Evolutionary conservation across 2,113 vertebrate species (phyloP), one percentile per base, ranked within the genome.

Genomic region (Crotophaga sulcirostris): DNA sequence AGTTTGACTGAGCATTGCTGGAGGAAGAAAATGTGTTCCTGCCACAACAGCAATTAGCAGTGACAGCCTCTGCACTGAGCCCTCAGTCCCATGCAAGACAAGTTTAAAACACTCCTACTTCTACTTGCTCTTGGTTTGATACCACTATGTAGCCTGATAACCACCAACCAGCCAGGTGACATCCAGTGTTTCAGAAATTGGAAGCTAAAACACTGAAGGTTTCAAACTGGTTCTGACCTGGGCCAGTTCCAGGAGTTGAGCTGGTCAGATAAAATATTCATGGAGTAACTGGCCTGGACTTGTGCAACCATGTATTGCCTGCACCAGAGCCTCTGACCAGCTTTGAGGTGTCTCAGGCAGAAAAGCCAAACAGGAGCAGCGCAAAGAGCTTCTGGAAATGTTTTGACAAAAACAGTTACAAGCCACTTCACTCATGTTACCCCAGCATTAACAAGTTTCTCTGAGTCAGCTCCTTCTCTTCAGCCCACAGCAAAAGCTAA

Each of bases 251-350:
- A 64, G 38, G 3, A 40, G 25, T 58, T 63, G 45, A 63, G 63
- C 28, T 51, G 28, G 20, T 6, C n/a, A 47, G 29, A 19, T 70
- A 36, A 89, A 87, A 24, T 45, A 59, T 16, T 58, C 12, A 9
- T 2, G 4, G 26, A 60, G 3, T 40, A 49, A 49, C 58, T 20
- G 33, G 33, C 18, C 40, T 52, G 55, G 45, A 38, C 14, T 49
- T 5, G 2, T 2, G 13, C 6, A 34, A 12, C 38, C 2, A 70
- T 1, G 5, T 17, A 49, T 49, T 19, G 18, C 36, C 49, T 52
- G 38, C 24, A 33, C 34, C 42, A 70, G 23, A 84, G 18, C 33
- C 15, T 47, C 51, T 13, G 9, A 33, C 42, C 36, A 31, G 29
- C 60, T 18, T n/a, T 9, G 55, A 56, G 42, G 54, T 15, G 10